Evolutionary conservation across 1,140 invertebrate species (phyloP), one percentile per base, ranked within the genome.

Genomic region (Halictus rubicundus): DNA sequence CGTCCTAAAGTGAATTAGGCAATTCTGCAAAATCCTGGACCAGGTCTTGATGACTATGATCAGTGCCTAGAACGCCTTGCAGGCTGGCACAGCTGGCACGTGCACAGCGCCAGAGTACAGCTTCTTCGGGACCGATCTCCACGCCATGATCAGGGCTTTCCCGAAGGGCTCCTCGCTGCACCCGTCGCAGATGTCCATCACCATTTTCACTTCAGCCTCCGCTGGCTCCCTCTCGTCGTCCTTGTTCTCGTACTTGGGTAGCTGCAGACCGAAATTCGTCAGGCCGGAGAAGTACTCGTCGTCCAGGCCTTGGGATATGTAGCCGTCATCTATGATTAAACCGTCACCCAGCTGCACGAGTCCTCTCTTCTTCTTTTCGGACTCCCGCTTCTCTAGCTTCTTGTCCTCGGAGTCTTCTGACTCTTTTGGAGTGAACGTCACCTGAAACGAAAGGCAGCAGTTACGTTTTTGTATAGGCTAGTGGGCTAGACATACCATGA

Each of bases 191-290:
- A 97, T 91, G 82, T 95, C 94, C 95, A 97, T 96, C 2, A 97
- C 96, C 1, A 95, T 95, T 79, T 94, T 95, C 0, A 97, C 96
- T 90, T 97, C 96, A 27, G 95, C 96, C 89, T 97, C 96, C 0
- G 96, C 96, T 0, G 96, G 96, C 83, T 97, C 96, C n/a, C 96
- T 93, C 83, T 96, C 96, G 46, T 96, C 94, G 59, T 94, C 92
- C 88, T 91, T 93, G 87, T 83, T 91, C 84, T 25, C 89, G 71
- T 94, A 92, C 12, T 95, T 92, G 8, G 94, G 93, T 25, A 94
- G 80, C 66, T 95, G 95, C 8, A 94, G 93, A 0, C 95, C 95
- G n/a, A 96, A 95, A 68, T 94, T 95, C 7, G 95, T 94, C 21
- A 96, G 90, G 10, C 96, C 96, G n/a, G 91, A 91, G 10, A 95